phyloP scores from a whole-genome alignment of 1,140 invertebrate genomes.

The Aphaenogaster ashmeadi region DNA sequence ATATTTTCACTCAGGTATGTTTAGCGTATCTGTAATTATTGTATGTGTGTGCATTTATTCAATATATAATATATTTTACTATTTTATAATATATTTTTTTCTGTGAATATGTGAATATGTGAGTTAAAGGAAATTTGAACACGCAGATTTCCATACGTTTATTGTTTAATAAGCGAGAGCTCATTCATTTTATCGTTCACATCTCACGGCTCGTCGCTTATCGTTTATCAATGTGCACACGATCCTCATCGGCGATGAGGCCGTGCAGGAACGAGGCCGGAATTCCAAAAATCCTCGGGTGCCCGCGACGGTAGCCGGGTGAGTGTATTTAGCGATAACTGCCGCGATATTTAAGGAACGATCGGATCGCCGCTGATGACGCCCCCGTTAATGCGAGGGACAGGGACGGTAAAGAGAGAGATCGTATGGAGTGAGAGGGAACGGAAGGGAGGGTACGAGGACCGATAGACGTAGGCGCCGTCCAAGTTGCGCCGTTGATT shows the following conservation, averaged over 20 bases:
- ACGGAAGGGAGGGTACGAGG: conserved; percentile 65
- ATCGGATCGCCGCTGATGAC: conserved; percentile 62
- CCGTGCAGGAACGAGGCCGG: conserved; percentile 22
- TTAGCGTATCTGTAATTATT: not conserved
- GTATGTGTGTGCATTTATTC: no score
- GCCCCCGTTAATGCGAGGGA: conserved; percentile 59
- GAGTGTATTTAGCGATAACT: conserved; percentile 73
- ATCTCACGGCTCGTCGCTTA: conserved; percentile 23
- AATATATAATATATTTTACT: not conserved
- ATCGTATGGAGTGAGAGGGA: conserved; percentile 38
- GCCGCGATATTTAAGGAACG: conserved; percentile 70
- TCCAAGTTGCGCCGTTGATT: conserved; percentile 87
- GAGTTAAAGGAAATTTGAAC: conserved; percentile 16
- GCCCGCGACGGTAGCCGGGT: conserved; percentile 63
- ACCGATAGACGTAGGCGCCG: conserved; percentile 80
- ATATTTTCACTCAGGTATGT: not conserved
- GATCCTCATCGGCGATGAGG: conserved; percentile 9
- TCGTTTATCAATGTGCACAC: conserved; percentile 33
- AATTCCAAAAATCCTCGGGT: conserved; percentile 61
- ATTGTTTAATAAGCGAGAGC: not conserved
- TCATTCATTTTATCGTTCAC: not conserved
- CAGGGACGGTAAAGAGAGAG: conserved; percentile 10
- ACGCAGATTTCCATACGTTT: not conserved
- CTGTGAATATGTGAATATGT: not conserved
- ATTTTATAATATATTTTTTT: not conserved